phyloP scores from a whole-genome alignment of 1,140 invertebrate genomes.

The Brachionus paranguensis region DNA sequence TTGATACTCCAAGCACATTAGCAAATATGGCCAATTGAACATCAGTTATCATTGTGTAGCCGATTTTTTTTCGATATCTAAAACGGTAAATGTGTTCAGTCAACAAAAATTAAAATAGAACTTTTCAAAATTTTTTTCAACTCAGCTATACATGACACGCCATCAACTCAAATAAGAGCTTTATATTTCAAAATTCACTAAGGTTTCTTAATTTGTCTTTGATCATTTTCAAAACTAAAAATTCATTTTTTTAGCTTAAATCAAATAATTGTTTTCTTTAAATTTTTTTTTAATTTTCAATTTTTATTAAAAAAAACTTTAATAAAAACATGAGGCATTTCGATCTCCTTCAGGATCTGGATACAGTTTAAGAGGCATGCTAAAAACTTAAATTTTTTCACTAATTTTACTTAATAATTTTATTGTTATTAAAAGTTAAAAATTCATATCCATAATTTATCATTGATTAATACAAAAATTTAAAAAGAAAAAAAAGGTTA shows the following conservation, averaged over 20 bases:
- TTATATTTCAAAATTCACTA: background rate
- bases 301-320: too few species aligned
- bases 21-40: slow-evolving; percentile 90
- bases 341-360: too few species aligned
- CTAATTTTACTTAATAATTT: too few species aligned
- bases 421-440: too few species aligned
- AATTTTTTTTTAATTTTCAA: background rate
- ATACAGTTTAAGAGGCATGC: too few species aligned
- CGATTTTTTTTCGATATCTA: background rate
- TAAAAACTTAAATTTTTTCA: too few species aligned
- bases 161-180: background rate
- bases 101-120: background rate
- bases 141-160: background rate
- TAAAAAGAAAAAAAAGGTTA: too few species aligned
- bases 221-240: background rate
- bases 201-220: background rate
- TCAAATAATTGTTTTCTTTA: background rate
- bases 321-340: too few species aligned
- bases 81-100: background rate
- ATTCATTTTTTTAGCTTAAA: background rate
- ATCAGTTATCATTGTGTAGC: slow-evolving; percentile 81
- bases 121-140: background rate
- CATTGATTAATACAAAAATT: background rate
- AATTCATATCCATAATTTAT: too few species aligned
- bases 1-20: slow-evolving; percentile 82